Conservation (phyloP, 2,797 vertebrate species). For the Chaetophractus vellerosus region DNA sequence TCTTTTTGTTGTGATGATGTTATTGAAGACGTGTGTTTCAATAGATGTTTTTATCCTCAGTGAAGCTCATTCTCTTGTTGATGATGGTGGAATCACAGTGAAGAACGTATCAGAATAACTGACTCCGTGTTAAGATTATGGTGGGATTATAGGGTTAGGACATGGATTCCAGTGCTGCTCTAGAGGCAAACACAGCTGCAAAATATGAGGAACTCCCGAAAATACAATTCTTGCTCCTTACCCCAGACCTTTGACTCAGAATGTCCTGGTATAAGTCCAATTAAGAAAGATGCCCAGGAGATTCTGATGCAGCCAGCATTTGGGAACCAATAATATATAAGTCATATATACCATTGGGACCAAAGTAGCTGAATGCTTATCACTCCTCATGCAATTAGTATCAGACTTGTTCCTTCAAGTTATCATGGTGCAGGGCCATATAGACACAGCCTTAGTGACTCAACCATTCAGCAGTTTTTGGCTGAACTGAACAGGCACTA, state of each 20-base stretch:
- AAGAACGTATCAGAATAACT: not conserved
- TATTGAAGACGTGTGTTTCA: slow-evolving; percentile 65
- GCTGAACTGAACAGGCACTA: not conserved
- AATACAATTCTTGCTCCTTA: slow-evolving; percentile 5
- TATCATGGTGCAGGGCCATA: not conserved
- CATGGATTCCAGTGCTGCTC: not conserved
- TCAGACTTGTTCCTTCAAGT: slow-evolving; percentile 33
- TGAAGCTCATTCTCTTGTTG: slow-evolving; percentile 45
- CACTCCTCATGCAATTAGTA: not conserved
- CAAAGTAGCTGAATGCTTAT: slow-evolving; percentile 12
- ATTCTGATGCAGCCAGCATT: slow-evolving; percentile 12
- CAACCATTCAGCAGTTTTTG: not conserved
- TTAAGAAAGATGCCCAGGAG: slow-evolving; percentile 52
- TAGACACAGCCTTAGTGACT: not conserved
- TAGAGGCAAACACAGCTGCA: not conserved
- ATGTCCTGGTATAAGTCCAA: slow-evolving; percentile 11
- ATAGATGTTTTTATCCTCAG: slow-evolving; percentile 67
- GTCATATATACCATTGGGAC: not conserved
- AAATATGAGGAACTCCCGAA: slow-evolving; percentile 41
- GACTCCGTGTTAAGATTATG: not conserved
- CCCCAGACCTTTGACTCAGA: slow-evolving; percentile 42
- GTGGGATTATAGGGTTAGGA: not conserved
- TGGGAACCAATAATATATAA: not conserved
- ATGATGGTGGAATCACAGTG: slow-evolving; percentile 8
- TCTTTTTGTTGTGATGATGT: slow-evolving; percentile 68